Percentiles rank a stretch among this genome's conserved stretches.
Evolutionary conservation across 2,113 vertebrate species (phyloP).

Genomic region (Puma concolor): DNA sequence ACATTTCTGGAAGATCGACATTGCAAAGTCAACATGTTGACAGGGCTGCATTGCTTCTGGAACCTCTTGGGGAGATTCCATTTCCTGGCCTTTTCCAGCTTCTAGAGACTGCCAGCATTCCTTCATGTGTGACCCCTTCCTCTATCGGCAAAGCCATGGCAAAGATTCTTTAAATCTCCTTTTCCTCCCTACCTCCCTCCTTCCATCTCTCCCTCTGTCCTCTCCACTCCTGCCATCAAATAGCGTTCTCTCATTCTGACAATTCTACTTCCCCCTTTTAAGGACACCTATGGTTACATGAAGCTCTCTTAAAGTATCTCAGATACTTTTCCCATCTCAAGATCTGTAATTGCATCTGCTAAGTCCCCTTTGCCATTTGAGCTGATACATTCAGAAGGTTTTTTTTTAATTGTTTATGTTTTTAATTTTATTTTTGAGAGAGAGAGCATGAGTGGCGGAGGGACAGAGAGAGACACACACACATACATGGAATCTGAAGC

Average conservation of each 20-base stretch:
- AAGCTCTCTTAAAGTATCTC: neutral
- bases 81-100: neutral
- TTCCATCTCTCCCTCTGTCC: neutral
- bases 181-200: neutral
- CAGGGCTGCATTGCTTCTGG: neutral
- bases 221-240: neutral
- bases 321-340: neutral
- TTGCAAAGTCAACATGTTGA: neutral
- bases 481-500: no score
- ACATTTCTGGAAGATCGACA: neutral
- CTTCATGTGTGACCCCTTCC: neutral
- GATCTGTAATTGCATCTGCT: neutral
- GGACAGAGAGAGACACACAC: no score
- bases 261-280: neutral
- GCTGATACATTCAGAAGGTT: neutral
- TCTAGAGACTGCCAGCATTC: neutral
- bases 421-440: no score
- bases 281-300: neutral
- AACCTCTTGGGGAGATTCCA: neutral
- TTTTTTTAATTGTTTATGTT: no score
- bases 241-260: neutral
- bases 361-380: neutral
- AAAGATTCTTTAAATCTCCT: neutral
- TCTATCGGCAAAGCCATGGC: neutral
- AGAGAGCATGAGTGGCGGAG: rapidly evolving